These are phyloP conservation scores for Poeciliopsis infans DNA, from an alignment of 2,797 vertebrate genomes.

Conservation along the genomic window DNA sequence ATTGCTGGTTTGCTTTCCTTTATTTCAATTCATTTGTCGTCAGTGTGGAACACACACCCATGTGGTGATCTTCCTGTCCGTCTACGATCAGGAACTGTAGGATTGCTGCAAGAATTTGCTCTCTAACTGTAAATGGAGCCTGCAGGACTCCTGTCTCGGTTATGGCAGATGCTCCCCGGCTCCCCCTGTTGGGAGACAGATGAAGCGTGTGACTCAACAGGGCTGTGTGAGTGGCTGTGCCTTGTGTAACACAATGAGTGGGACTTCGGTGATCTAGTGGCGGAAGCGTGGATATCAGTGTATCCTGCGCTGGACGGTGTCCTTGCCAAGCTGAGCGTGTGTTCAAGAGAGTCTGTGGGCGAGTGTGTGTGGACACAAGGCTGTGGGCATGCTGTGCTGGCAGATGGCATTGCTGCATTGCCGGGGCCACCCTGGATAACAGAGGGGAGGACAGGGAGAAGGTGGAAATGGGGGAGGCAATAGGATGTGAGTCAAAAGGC, in stretches of 20 bases:
- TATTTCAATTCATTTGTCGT: slow-evolving; percentile 62
- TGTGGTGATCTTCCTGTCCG: slow-evolving; percentile 53
- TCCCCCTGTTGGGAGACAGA: slow-evolving; percentile 84
- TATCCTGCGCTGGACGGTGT: slow-evolving; percentile 74
- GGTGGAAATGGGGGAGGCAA: slow-evolving; percentile 58
- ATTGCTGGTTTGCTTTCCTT: slow-evolving; percentile 57
- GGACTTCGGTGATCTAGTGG: slow-evolving; percentile 66
- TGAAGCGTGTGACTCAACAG: slow-evolving; percentile 79
- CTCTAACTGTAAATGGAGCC: slow-evolving; percentile 41
- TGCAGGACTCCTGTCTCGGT: slow-evolving; percentile 34
- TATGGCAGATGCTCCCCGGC: slow-evolving; percentile 74
- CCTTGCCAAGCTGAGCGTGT: slow-evolving; percentile 67
- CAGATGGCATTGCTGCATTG: slow-evolving; percentile 81
- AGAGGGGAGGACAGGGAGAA: slow-evolving; percentile 59
- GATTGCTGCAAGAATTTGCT: slow-evolving; percentile 50
- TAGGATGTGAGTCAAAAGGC: slow-evolving; percentile 48
- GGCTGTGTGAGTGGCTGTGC: slow-evolving; percentile 43
- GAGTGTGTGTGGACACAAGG: slow-evolving; percentile 67
- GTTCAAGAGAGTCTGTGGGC: slow-evolving; percentile 54
- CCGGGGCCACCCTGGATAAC: slow-evolving; percentile 72
- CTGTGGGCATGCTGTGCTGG: slow-evolving; percentile 77
- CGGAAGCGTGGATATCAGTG: slow-evolving; percentile 70
- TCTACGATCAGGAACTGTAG: slow-evolving; percentile 59
- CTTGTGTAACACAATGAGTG: slow-evolving; percentile 51
- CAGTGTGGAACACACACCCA: slow-evolving; percentile 55